These are phyloP conservation scores for Deilephila porcellus DNA, from an alignment of 2,888 invertebrate genomes.

Conservation along the genomic window DNA sequence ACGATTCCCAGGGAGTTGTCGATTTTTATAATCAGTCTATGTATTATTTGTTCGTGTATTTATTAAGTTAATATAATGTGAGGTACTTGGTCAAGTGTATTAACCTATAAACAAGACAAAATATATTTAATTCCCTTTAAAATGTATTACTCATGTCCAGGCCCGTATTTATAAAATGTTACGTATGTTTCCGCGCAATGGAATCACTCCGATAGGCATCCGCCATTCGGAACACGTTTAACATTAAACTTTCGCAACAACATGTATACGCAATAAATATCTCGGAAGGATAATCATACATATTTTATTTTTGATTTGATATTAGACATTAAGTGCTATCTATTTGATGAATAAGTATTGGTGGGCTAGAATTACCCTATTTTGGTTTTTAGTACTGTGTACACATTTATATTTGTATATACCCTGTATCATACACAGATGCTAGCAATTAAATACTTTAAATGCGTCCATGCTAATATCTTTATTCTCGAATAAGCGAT, in stretches of 20 bases:
- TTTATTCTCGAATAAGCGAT: too few relatives aligned
- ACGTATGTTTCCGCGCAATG: conserved; percentile 8
- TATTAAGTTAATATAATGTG: too few relatives aligned
- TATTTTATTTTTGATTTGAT: conserved; percentile 11
- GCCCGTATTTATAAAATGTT: background rate
- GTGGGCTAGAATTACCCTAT: background rate
- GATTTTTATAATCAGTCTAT: too few relatives aligned
- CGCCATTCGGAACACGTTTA: conserved; percentile 19
- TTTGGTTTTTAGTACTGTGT: too few relatives aligned
- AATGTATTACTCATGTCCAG: conserved; percentile 5
- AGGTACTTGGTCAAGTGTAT: too few relatives aligned
- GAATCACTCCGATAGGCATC: background rate
- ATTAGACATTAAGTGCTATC: background rate
- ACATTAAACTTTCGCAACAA: conserved; percentile 21
- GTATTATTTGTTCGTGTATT: too few relatives aligned
- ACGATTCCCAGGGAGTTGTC: too few relatives aligned
- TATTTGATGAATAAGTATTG: background rate
- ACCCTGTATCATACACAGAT: too few relatives aligned
- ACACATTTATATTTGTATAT: too few relatives aligned
- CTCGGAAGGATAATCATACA: conserved; percentile 10
- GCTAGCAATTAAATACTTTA: too few relatives aligned
- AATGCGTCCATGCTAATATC: too few relatives aligned
- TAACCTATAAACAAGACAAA: background rate
- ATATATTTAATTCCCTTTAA: background rate
- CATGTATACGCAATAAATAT: conserved; percentile 13